Evolutionary conservation across 2,888 invertebrate species (phyloP), one percentile per base, ranked within the genome.

Genomic region (Heliconius ismenius): DNA sequence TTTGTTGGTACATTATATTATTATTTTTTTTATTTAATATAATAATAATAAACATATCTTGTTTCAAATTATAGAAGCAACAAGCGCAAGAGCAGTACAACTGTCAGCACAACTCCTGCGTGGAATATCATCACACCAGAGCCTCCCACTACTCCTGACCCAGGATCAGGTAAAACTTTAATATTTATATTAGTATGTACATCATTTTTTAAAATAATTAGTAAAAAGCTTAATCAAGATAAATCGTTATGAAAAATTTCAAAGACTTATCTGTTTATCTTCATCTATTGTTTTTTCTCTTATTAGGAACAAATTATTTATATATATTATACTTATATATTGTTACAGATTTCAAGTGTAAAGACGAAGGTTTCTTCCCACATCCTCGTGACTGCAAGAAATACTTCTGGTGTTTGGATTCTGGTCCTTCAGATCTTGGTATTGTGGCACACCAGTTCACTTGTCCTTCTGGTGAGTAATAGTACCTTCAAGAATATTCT

Each of bases 311-410:
- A 32, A 32, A 32, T 32, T 32, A 32, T 32, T 32, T 32, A 6
- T 6, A 32, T 32, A 28, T 28, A 28, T 28, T 28, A 28, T 28
- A 28, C 28, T 32, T 32, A 24, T 39, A 67, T 67, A 24, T 39
- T 13, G 39, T 73, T 81, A 13, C 91, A 97, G 98, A 97, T 86
- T 98, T 98, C 90, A 97, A 97, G 87, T 98, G 98, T 88, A 97
- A 96, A 83, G 98, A 98, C 81, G 98, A 98, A 93, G 98, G 98
- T 4, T 98, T 98, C 94, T 98, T 96, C 92, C 96, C 96, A 24
- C 98, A 98, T 91, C 98, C 98, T 0, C 95, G 97, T 63, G 98
- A 98, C 89, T 98, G 98, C 90, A 98, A 98, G 89, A 98, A 98
- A 88, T 98, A 98, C 87, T 98, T 97, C 92, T 98, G 98, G 98